Evolutionary conservation across 1,140 invertebrate species (phyloP).

Genomic region (Drosophila elegans): DNA sequence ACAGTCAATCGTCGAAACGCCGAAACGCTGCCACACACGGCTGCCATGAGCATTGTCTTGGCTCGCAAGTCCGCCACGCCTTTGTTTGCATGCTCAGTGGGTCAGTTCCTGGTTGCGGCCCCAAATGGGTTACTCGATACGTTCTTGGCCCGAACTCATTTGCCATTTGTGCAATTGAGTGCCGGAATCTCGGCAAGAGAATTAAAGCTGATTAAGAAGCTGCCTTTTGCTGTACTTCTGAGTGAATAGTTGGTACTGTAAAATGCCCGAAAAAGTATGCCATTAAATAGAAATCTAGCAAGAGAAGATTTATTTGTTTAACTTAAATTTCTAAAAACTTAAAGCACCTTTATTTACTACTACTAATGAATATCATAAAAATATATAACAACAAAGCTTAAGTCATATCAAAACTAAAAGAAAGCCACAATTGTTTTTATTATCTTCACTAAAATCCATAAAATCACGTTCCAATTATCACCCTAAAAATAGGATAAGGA

Average conservation of each 20-base stretch:
- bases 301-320: neutral
- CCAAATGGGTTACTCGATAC: slow-evolving; percentile 53
- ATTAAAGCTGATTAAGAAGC: slow-evolving; percentile 31
- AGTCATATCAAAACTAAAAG: no score
- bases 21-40: slow-evolving; percentile 11
- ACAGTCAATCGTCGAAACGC: slow-evolving; percentile 5
- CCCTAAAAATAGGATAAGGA: no score
- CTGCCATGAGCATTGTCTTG: slow-evolving; percentile 63
- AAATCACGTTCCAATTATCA: no score
- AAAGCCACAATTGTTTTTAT: no score
- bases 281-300: neutral
- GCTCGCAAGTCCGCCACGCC: slow-evolving; percentile 53
- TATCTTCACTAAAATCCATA: no score
- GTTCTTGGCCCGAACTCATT: slow-evolving; percentile 2
- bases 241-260: neutral
- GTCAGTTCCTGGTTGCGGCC: slow-evolving; percentile 50
- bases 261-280: slow-evolving; percentile 8
- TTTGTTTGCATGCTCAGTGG: slow-evolving; percentile 80
- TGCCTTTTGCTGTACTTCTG: neutral
- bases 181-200: slow-evolving; percentile 14
- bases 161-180: slow-evolving; percentile 3
- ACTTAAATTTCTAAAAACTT: neutral
- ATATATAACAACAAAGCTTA: no score
- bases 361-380: no score
- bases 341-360: no score